Evolutionary conservation across 2,797 vertebrate species (phyloP).

Genomic region (Phataginus tetradactyla): DNA sequence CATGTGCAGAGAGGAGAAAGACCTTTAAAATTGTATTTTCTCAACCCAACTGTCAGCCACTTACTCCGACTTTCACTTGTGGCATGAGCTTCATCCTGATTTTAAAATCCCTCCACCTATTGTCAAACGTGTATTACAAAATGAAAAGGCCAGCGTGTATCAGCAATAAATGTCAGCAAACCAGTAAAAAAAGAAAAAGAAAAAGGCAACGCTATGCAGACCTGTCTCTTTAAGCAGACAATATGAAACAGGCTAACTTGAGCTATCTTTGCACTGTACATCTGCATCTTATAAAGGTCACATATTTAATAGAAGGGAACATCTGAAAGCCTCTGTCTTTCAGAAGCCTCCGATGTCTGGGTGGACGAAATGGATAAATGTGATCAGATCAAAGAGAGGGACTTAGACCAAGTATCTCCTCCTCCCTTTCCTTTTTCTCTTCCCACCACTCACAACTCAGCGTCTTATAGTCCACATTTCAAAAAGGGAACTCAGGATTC

Average conservation of each 20-base stretch:
- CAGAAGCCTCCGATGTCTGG: background rate
- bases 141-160: background rate
- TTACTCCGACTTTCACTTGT: background rate
- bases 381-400: background rate
- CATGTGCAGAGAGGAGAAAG: background rate
- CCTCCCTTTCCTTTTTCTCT: background rate
- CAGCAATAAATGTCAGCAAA: conserved; percentile 13
- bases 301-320: background rate
- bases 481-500: background rate
- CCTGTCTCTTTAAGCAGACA: conserved; percentile 68
- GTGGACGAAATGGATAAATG: background rate
- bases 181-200: background rate
- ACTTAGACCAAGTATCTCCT: background rate
- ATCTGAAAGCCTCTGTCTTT: background rate
- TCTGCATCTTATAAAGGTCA: conserved; percentile 65
- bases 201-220: conserved; percentile 20
- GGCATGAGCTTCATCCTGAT: background rate
- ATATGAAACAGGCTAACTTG: conserved; percentile 34
- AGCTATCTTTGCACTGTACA: conserved; percentile 43
- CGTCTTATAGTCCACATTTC: background rate
- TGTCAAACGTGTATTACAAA: background rate
- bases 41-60: conserved; percentile 3
- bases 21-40: background rate
- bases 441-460: background rate
- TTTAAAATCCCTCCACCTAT: background rate